Evolutionary conservation across 2,797 vertebrate genomes (phyloP), one percentile per base, ranked within the genome.

Genomic region (Acanthurus leucopareius): DNA sequence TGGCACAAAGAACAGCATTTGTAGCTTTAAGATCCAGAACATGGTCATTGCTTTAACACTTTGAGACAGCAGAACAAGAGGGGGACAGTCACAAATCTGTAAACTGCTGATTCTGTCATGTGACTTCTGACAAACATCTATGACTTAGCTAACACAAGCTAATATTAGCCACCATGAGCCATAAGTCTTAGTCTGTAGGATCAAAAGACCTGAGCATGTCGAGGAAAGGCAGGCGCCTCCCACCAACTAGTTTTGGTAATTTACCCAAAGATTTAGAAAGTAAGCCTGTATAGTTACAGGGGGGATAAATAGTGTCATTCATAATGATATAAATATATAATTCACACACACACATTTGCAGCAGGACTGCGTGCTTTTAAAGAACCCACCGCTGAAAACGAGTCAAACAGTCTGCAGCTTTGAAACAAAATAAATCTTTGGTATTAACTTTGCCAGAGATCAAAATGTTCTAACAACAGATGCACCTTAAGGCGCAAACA

Each of bases 401-500:
- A 16, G 3, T 9, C 8, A 5, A 54, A 28, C 3, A 28, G 25
- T 35, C 14, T 25, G 25, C 25, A 25, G 25, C 25, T 25, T 25
- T 2, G 32, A 28, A 28, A 38, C 25, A 57, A 22, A 35, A 61
- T 64, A 51, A 28, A 13, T 56, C 63, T 40, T 9, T 17, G n/a
- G 15, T 67, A 19, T 72, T 76, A 47, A 38, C 10, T 67, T 54
- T 67, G 32, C 25, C 38, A 53, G 57, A 45, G 9, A 66, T 51
- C 44, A 40, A 65, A 77, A 59, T 25, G 38, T 28, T 58, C 63
- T 19, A 65, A 25, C 38, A 59, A 38, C 64, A 76, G 64, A 81
- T 28, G 53, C 56, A 80, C 45, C 79, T 78, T 48, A 10, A 69
- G 77, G 56, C 52, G 25, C 69, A 73, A 70, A 77, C 54, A 54